A percentile compares a stretch with the other conserved stretches of the same genome.
These are phyloP conservation scores for Arizona elegans DNA, from an alignment of 2,113 vertebrate species.

Conservation along the genomic window DNA sequence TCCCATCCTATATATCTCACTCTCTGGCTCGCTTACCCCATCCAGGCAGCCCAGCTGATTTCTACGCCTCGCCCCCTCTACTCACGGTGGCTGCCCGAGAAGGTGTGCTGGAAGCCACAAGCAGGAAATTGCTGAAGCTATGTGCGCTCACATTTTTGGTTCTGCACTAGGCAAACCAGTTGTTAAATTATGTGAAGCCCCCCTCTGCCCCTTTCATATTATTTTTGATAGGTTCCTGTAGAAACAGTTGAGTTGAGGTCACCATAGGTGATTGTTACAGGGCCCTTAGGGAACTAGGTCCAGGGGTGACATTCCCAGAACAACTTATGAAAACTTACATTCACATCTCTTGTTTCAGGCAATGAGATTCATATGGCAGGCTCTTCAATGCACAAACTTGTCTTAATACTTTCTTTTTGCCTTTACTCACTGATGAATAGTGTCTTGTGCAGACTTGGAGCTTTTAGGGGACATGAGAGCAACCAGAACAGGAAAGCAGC, in stretches of 20 bases:
- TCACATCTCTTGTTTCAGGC: not conserved
- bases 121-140: too few relatives aligned
- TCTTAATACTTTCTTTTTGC: not conserved
- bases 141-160: too few relatives aligned
- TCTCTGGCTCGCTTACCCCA: too few relatives aligned
- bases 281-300: not conserved
- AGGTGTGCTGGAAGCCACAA: too few relatives aligned
- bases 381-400: not conserved
- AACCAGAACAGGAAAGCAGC: not conserved
- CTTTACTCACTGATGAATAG: not conserved
- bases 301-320: not conserved
- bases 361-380: not conserved
- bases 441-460: not conserved
- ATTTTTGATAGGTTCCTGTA: not conserved
- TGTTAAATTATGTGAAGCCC: too few relatives aligned
- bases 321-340: not conserved
- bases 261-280: not conserved
- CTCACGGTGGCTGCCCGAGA: too few relatives aligned
- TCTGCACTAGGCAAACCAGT: too few relatives aligned
- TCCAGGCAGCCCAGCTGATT: too few relatives aligned
- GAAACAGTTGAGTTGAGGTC: not conserved
- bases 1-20: too few relatives aligned
- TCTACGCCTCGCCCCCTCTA: too few relatives aligned
- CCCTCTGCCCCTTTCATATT: not conserved
- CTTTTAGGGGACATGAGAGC: not conserved